A percentile compares a stretch with the other conserved stretches of the same genome.
phyloP scores from a whole-genome alignment of 2,113 vertebrate species.

The Grammomys dolichurus region DNA sequence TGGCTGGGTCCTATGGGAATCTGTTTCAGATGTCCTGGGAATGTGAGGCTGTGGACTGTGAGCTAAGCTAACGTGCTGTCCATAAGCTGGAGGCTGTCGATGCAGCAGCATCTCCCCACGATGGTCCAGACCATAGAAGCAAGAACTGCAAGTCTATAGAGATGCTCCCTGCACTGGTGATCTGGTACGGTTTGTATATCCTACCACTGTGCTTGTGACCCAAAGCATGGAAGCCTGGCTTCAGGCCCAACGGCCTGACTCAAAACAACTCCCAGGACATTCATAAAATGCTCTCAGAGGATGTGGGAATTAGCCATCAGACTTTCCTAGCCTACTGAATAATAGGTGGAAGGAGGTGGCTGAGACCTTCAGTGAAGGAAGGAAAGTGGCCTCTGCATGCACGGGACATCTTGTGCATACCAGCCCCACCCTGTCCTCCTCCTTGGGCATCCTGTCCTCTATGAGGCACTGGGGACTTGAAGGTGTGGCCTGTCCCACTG shows the following conservation, averaged over 20 bases:
- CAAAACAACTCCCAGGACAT: constrained; percentile 9
- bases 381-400: constrained; percentile 62
- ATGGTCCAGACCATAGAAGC: background rate
- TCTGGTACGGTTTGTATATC: background rate
- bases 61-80: background rate
- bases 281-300: constrained; percentile 24
- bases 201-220: background rate
- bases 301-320: constrained; percentile 61
- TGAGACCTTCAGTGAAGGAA: constrained; percentile 73
- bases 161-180: background rate
- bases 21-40: background rate
- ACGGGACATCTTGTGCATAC: background rate
- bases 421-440: background rate
- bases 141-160: background rate
- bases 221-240: background rate
- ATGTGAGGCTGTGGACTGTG: background rate
- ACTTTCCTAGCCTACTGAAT: constrained; percentile 77
- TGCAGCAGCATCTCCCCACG: background rate
- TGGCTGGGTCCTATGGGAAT: background rate
- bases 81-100: background rate
- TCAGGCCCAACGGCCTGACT: background rate
- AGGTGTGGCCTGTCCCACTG: background rate
- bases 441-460: constrained; percentile 35
- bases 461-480: background rate
- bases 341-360: constrained; percentile 85